phyloP scores from a whole-genome alignment of 64 coral and sea anemone genomes.

The Pocillopora verrucosa region DNA sequence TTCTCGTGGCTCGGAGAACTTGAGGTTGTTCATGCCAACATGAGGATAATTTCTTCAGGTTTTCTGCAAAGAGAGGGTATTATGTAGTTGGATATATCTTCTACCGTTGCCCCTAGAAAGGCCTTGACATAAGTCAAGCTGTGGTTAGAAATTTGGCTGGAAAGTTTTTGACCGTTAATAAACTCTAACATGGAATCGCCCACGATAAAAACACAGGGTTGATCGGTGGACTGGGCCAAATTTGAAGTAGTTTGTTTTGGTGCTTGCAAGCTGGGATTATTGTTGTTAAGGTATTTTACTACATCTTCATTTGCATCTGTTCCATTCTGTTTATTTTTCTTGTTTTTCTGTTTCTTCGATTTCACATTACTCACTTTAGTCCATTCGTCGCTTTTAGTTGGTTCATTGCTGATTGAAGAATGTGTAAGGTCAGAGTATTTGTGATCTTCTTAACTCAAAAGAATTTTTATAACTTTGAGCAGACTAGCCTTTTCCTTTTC shows the following conservation, averaged over 20 bases:
- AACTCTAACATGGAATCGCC: constrained; percentile 61
- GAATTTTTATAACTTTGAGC: constrained; percentile 57
- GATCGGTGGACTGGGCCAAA: background rate
- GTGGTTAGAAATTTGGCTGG: constrained; percentile 2
- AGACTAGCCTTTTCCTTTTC: constrained; percentile 58
- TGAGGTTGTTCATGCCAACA: constrained; percentile 51
- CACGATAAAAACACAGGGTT: constrained; percentile 36
- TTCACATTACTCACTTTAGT: background rate
- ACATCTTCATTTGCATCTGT: too few relatives aligned
- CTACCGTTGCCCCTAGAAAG: background rate
- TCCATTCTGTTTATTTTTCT: background rate
- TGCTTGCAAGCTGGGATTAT: background rate
- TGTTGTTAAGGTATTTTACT: background rate
- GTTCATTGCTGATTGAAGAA: constrained; percentile 18
- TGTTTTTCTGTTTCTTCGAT: background rate
- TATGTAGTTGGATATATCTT: constrained; percentile 14
- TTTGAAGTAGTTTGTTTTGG: constrained; percentile 46
- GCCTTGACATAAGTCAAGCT: constrained; percentile 3
- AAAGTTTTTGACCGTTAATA: constrained; percentile 69
- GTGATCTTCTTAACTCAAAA: constrained; percentile 21
- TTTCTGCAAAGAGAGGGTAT: constrained; percentile 57
- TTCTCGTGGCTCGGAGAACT: constrained; percentile 52
- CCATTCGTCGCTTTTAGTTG: constrained; percentile 23
- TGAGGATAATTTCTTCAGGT: constrained; percentile 53
- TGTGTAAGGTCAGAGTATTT: background rate